These are phyloP conservation scores for Epizoanthus ramosus DNA, from an alignment of 92 coral and sea anemone genomes.

Conservation along the genomic window DNA sequence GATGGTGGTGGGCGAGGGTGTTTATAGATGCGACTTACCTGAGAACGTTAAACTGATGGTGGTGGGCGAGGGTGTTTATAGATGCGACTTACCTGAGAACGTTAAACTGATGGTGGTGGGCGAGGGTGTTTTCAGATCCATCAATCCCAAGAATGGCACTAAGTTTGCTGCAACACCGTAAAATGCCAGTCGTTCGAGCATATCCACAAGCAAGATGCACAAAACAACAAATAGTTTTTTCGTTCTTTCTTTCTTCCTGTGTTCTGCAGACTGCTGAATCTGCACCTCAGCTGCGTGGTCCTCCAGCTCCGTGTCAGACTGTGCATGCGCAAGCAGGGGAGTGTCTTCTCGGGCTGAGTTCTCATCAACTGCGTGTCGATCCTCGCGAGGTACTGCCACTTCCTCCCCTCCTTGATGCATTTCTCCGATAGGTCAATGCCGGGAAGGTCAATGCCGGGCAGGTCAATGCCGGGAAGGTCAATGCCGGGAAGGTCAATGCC, in stretches of 20 bases:
- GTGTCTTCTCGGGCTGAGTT: not conserved
- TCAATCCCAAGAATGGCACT: conserved; percentile 64
- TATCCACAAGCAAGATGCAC: conserved; percentile 69
- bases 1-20: conserved; percentile 6
- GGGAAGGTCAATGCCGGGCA: too few relatives aligned
- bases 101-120: conserved; percentile 72
- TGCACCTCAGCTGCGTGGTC: conserved; percentile 3
- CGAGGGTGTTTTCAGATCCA: conserved; percentile 55
- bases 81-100: conserved; percentile 60
- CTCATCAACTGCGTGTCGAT: not conserved
- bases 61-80: not conserved
- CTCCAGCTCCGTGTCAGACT: conserved; percentile 5
- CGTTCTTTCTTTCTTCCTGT: conserved; percentile 14
- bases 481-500: too few relatives aligned
- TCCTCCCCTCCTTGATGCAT: not conserved
- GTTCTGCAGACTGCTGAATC: not conserved
- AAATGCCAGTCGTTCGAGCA: conserved; percentile 79
- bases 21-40: too few relatives aligned
- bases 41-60: not conserved
- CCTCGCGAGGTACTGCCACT: not conserved
- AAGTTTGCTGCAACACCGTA: conserved; percentile 84
- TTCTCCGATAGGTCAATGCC: not conserved
- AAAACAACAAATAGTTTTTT: conserved; percentile 57
- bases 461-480: too few relatives aligned
- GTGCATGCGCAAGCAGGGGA: not conserved